Conservation (phyloP, 2,113 vertebrate genomes). For the Petrocephalus microphthalmus region DNA sequence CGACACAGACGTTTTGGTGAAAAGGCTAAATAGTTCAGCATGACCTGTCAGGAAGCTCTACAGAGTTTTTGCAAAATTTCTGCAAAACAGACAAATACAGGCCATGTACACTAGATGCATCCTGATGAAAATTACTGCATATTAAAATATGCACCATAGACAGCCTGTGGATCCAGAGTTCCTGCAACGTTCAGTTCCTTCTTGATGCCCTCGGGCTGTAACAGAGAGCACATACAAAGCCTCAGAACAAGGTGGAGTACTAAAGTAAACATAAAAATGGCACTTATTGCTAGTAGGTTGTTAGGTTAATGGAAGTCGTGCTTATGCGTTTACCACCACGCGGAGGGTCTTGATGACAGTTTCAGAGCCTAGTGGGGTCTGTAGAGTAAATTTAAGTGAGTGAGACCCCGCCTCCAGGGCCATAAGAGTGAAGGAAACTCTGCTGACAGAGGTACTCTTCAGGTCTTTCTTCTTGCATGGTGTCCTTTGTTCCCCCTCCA, state of each 20-base stretch:
- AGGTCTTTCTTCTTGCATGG: slow-evolving; percentile 40
- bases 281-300: neutral
- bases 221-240: slow-evolving; percentile 20
- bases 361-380: slow-evolving; percentile 41
- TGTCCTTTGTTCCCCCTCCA: neutral
- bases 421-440: slow-evolving; percentile 67
- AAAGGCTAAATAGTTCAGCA: neutral
- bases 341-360: slow-evolving; percentile 69
- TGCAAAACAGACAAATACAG: neutral
- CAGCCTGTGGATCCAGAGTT: slow-evolving; percentile 75
- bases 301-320: neutral
- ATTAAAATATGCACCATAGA: slow-evolving; percentile 66
- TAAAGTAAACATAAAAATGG: neutral
- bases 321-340: slow-evolving; percentile 71
- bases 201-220: slow-evolving; percentile 82
- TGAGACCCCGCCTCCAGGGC: slow-evolving; percentile 75
- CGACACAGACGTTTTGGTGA: slow-evolving; percentile 14
- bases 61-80: neutral
- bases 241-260: neutral
- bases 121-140: neutral
- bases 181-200: slow-evolving; percentile 61
- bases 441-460: slow-evolving; percentile 35
- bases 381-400: slow-evolving; percentile 71
- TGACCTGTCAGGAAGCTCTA: neutral
- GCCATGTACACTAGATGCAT: neutral